Evolutionary conservation across 2,797 vertebrate species (phyloP).

Genomic region (Astyanax mexicanus): DNA sequence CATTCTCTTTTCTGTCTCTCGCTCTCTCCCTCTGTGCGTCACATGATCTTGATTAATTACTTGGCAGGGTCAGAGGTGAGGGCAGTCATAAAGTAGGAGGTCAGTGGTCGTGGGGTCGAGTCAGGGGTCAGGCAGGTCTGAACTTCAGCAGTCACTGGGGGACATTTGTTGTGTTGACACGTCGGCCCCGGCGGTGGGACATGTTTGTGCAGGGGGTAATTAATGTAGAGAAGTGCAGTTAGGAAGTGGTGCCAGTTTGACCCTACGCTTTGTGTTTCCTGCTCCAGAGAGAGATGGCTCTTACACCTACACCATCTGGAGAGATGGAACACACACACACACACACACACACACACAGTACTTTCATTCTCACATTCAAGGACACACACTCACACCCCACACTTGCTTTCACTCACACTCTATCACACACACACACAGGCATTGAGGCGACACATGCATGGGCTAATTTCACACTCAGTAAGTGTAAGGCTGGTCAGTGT

Average conservation of each 20-base stretch:
- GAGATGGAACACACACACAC: constrained; percentile 54
- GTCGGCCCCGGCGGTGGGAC: constrained; percentile 34
- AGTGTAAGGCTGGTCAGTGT: constrained; percentile 63
- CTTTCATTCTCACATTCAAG: constrained; percentile 47
- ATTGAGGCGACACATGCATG: constrained; percentile 61
- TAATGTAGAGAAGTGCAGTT: constrained; percentile 60
- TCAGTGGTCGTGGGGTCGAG: constrained; percentile 51
- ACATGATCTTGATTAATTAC: constrained; percentile 71
- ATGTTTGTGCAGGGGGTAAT: constrained; percentile 54
- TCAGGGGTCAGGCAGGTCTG: constrained; percentile 53
- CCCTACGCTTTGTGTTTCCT: constrained; percentile 42
- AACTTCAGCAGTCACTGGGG: constrained; percentile 66
- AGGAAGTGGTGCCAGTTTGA: constrained; percentile 43
- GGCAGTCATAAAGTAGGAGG: constrained; percentile 64
- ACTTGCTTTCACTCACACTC: constrained; percentile 16
- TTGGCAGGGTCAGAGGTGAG: constrained; percentile 61
- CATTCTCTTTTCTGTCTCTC: not conserved
- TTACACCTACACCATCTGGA: constrained; percentile 67
- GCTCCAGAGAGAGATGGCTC: constrained; percentile 57
- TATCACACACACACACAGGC: constrained; percentile 12
- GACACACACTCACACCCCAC: constrained; percentile 42
- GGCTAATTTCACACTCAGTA: constrained; percentile 71
- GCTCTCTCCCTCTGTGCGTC: constrained; percentile 1
- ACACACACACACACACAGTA: constrained; percentile 24
- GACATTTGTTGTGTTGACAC: constrained; percentile 52